These are phyloP conservation scores for Corythoichthys haematopterus DNA, from an alignment of 2,113 vertebrate genomes.

Conservation along the genomic window DNA sequence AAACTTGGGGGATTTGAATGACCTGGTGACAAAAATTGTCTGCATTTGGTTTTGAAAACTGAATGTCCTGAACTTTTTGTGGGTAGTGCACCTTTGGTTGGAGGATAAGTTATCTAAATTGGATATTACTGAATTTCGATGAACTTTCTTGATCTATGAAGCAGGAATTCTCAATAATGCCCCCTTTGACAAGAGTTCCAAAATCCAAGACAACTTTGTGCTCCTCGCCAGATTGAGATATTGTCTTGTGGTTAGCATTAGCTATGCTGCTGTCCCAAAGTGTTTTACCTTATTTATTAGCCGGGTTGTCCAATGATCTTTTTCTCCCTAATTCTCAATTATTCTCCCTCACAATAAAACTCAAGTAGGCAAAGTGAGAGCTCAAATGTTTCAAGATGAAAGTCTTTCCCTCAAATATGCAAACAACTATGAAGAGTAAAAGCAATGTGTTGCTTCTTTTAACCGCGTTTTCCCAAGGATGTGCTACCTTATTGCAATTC, in stretches of 20 bases:
- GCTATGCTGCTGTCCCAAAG: slow-evolving; percentile 58
- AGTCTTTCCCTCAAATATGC: slow-evolving; percentile 31
- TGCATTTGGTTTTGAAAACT: too few relatives aligned
- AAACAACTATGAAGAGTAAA: slow-evolving; percentile 7
- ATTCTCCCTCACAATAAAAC: slow-evolving; percentile 62
- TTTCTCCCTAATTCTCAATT: slow-evolving; percentile 64
- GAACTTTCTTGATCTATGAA: background rate
- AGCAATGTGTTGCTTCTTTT: slow-evolving; percentile 16
- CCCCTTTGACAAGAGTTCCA: background rate
- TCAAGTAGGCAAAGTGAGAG: slow-evolving; percentile 47
- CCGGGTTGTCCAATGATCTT: slow-evolving; percentile 46
- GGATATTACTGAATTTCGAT: background rate
- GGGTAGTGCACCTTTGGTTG: background rate
- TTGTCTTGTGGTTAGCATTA: slow-evolving; percentile 57
- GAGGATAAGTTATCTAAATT: background rate
- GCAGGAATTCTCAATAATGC: background rate
- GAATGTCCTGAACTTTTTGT: background rate
- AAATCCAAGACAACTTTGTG: slow-evolving; percentile 35
- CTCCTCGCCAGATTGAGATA: slow-evolving; percentile 23
- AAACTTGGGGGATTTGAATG: too few relatives aligned
- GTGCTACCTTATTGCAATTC: slow-evolving; percentile 40
- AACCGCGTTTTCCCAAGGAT: slow-evolving; percentile 28
- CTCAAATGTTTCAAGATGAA: slow-evolving; percentile 35
- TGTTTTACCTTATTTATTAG: slow-evolving; percentile 54
- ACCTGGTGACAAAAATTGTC: too few relatives aligned